Conservation (phyloP, 2,888 invertebrate species). For the Eupithecia subumbrata region DNA sequence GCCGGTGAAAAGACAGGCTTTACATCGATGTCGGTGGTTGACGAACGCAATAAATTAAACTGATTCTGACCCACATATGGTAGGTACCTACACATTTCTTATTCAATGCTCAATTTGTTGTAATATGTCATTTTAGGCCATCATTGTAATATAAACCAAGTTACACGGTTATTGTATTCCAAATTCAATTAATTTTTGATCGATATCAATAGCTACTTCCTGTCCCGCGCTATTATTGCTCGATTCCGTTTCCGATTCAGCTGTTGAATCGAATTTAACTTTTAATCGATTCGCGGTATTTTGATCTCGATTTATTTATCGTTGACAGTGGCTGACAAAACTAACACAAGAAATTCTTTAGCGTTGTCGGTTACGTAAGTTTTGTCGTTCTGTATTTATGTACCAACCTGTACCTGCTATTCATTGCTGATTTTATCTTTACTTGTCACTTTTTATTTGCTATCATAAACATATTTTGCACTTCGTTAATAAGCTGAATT, state of each 20-base stretch:
- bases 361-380: constrained; percentile 50
- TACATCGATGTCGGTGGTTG: background rate
- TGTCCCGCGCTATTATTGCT: constrained; percentile 33
- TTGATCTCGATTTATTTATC: constrained; percentile 42
- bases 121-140: constrained; percentile 13
- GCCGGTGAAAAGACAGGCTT: no score
- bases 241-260: constrained; percentile 37
- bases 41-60: background rate
- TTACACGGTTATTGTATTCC: constrained; percentile 32
- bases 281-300: constrained; percentile 36
- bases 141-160: constrained; percentile 27
- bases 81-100: background rate
- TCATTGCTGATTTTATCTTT: constrained; percentile 23
- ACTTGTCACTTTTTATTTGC: constrained; percentile 41
- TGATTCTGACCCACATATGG: constrained; percentile 20
- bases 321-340: constrained; percentile 46
- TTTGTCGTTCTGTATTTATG: background rate
- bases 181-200: constrained; percentile 35
- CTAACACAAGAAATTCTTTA: constrained; percentile 49
- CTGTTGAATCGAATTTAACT: constrained; percentile 35
- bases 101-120: background rate
- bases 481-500: background rate
- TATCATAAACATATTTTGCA: background rate
- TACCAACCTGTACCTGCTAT: constrained; percentile 3
- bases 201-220: constrained; percentile 38